Evolutionary conservation across 37 sponge, comb jelly and placozoan genomes (phyloP).

Genomic region (Hormiphora californensis): DNA sequence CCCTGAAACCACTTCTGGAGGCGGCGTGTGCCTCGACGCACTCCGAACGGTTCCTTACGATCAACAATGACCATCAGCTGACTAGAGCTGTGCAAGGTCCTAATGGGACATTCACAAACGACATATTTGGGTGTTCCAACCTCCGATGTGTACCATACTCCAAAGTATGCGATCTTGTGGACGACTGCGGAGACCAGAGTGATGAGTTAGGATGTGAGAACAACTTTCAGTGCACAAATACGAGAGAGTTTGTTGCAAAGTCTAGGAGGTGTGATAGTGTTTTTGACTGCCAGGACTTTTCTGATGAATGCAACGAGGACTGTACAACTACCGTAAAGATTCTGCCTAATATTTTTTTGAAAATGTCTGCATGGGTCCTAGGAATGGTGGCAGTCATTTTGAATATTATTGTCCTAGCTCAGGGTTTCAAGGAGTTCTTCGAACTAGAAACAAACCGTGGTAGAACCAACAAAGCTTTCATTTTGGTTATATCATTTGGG

Average conservation of each 20-base stretch:
- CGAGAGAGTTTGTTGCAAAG: background rate
- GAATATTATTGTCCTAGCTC: background rate
- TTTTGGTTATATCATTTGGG: background rate
- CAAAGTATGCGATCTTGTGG: background rate
- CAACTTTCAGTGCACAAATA: slow-evolving; percentile 4
- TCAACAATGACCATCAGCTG: background rate
- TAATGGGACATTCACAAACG: background rate
- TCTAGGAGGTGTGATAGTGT: background rate
- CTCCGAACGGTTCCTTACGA: background rate
- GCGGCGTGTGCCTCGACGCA: background rate
- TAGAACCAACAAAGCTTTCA: background rate
- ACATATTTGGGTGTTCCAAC: background rate
- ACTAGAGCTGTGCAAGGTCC: background rate
- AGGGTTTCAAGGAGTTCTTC: background rate
- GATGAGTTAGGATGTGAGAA: background rate
- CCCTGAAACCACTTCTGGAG: background rate
- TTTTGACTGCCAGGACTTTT: background rate
- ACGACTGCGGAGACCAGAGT: background rate
- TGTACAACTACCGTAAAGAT: background rate
- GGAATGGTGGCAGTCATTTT: background rate
- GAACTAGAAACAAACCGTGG: background rate
- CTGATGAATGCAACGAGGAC: slow-evolving; percentile 1
- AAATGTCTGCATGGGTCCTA: background rate
- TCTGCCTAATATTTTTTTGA: background rate
- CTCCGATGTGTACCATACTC: background rate